Base-by-base conservation (phyloP, 2,888 invertebrate genomes). In the Thymelicus sylvestris region DNA sequence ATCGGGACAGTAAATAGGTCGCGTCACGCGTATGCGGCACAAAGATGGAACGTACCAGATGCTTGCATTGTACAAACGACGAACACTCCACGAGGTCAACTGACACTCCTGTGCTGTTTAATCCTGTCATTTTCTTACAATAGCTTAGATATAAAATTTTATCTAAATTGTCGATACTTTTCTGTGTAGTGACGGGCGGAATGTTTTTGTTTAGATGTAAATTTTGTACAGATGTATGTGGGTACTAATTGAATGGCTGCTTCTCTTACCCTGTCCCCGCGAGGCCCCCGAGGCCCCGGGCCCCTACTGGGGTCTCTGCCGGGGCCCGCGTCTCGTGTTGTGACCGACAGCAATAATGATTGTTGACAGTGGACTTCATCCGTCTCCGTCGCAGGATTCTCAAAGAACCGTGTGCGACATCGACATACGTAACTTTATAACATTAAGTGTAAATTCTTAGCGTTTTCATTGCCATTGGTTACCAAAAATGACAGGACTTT, bases 401-500 rank as follows among this genome's bases (percentile, higher is more conserved):
- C 91, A 83, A 91, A 92, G 91, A 91, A 87, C 82, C 75, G 78
- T 74, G 76, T 79, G 80, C 83, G 78, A 79, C 85, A 75, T 75
- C 82, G 82, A 83, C 89, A 92, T 92, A 92, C 92, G 92, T 92
- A 93, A 92, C 84, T 89, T 86, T 85, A 84, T 82, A 84, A 85
- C 85, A 85, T 83, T 90, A 86, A 87, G 87, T 89, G 88, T 90
- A 86, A 86, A 86, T 86, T 83, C 85, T 89, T 90, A 87, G 74
- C 74, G 77, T 90, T 90, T 88, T 88, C 89, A 89, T 91, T 90
- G 92, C 92, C 92, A 93, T 93, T 91, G 92, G 93, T 93, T 93
- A 93, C 93, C 93, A 93, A 92, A 69, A 92, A 92, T 92, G 92
- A 93, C 93, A 93, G 93, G 93, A 93, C 59, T 68, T 91, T 86